phyloP scores from a whole-genome alignment of 2,797 vertebrate species.

The Mallotus villosus region DNA sequence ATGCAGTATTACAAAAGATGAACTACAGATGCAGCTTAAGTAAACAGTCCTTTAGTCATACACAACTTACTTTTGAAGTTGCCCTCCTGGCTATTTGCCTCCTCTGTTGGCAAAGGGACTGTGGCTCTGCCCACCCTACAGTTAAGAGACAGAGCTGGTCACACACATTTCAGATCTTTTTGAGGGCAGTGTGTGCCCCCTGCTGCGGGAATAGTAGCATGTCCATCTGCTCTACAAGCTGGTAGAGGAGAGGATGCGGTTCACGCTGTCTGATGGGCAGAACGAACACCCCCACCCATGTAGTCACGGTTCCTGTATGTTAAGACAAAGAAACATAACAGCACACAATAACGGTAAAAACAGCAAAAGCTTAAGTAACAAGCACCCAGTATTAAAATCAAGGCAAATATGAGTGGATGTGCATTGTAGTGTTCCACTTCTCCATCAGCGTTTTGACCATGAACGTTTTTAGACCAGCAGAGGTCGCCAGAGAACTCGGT shows the following conservation, averaged over 20 bases:
- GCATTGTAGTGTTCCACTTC: no score
- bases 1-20: no score
- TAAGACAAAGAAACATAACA: not conserved
- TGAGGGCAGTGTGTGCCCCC: constrained; percentile 50
- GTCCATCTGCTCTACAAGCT: constrained; percentile 69
- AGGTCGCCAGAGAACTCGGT: constrained; percentile 80
- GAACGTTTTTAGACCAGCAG: constrained; percentile 82
- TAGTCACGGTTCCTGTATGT: not conserved
- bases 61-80: not conserved
- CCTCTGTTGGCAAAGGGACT: constrained; percentile 47
- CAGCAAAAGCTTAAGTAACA: not conserved
- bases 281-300: not conserved
- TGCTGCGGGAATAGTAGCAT: constrained; percentile 55
- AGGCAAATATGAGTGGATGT: no score
- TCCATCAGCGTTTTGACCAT: constrained; percentile 67
- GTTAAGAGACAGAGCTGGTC: constrained; percentile 47
- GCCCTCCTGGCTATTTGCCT: constrained; percentile 19
- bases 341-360: not conserved
- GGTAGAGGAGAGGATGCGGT: not conserved
- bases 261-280: not conserved
- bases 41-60: constrained; percentile 5
- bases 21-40: not conserved
- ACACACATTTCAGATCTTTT: constrained; percentile 55
- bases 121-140: constrained; percentile 43
- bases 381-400: no score